Conservation (phyloP, 2,888 invertebrate genomes). For the Mechanitis mazaeus region DNA sequence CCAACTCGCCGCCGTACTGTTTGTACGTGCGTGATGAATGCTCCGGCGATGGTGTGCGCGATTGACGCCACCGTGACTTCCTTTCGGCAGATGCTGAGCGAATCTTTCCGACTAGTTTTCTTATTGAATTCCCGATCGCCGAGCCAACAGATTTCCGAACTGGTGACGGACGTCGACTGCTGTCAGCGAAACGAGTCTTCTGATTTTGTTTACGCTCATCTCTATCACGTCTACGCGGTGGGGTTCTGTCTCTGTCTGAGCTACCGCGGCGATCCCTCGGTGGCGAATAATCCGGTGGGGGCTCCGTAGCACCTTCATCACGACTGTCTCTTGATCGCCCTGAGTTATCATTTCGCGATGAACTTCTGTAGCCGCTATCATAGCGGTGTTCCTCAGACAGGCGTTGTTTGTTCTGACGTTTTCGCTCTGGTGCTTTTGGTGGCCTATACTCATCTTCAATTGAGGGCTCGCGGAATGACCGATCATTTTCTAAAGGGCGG, state of each 20-base stretch:
- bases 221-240: constrained; percentile 65
- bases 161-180: constrained; percentile 59
- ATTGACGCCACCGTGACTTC: constrained; percentile 80
- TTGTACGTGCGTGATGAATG: constrained; percentile 70
- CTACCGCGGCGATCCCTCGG: constrained; percentile 70
- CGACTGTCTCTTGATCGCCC: constrained; percentile 67
- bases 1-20: constrained; percentile 69
- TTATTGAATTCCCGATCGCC: constrained; percentile 86
- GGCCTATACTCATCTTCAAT: constrained; percentile 72
- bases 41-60: constrained; percentile 78
- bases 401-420: constrained; percentile 77
- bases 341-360: constrained; percentile 73
- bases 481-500: constrained; percentile 64
- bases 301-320: constrained; percentile 76
- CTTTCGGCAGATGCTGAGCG: constrained; percentile 82
- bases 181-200: constrained; percentile 81
- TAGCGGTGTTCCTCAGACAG: constrained; percentile 71
- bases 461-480: constrained; percentile 69
- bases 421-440: constrained; percentile 81
- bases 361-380: constrained; percentile 76
- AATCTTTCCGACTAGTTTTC: constrained; percentile 88
- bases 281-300: constrained; percentile 84
- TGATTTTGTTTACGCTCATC: constrained; percentile 79
- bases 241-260: constrained; percentile 64
- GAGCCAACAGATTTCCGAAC: constrained; percentile 75